These are phyloP conservation scores for Tethya wilhelma DNA, from an alignment of 37 sponge, comb jelly and placozoan genomes.

Conservation along the genomic window DNA sequence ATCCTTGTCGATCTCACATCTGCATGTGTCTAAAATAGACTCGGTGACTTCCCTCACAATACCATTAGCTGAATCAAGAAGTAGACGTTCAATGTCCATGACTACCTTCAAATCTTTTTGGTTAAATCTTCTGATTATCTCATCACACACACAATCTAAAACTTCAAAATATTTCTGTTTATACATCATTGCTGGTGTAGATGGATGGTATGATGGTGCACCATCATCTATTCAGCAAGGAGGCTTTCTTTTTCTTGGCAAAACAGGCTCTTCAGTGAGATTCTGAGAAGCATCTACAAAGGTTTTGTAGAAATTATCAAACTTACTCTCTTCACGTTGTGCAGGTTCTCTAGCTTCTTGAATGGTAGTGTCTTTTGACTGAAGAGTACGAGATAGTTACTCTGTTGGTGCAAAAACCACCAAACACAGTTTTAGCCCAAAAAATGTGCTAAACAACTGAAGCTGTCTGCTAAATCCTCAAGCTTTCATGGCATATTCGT, in stretches of 20 bases:
- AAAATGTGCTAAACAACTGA: slow-evolving; percentile 32
- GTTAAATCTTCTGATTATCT: slow-evolving; percentile 31
- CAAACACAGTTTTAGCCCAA: slow-evolving; percentile 45
- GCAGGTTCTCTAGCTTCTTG: slow-evolving; percentile 39
- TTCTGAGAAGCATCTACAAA: slow-evolving; percentile 18
- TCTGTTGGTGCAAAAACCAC: slow-evolving; percentile 33
- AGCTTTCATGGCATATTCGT: slow-evolving; percentile 61
- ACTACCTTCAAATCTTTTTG: slow-evolving; percentile 17
- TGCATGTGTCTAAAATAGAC: slow-evolving; percentile 10
- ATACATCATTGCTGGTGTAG: slow-evolving; percentile 9
- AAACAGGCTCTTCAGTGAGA: slow-evolving; percentile 16
- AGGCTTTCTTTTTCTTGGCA: neutral
- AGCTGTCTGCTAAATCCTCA: slow-evolving; percentile 35
- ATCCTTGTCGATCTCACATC: slow-evolving; percentile 9
- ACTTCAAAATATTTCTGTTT: slow-evolving; percentile 43
- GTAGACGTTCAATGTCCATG: slow-evolving; percentile 22
- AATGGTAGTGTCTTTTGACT: slow-evolving; percentile 24
- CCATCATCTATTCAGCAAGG: slow-evolving; percentile 26
- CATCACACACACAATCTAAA: slow-evolving; percentile 15
- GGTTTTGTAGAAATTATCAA: slow-evolving; percentile 15
- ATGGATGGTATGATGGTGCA: slow-evolving; percentile 6
- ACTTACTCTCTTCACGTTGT: neutral
- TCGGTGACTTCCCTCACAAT: neutral
- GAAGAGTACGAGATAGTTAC: slow-evolving; percentile 25
- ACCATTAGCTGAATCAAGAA: slow-evolving; percentile 28